Base-by-base conservation (phyloP, 2,113 vertebrate species). In the Nothobranchius furzeri region DNA sequence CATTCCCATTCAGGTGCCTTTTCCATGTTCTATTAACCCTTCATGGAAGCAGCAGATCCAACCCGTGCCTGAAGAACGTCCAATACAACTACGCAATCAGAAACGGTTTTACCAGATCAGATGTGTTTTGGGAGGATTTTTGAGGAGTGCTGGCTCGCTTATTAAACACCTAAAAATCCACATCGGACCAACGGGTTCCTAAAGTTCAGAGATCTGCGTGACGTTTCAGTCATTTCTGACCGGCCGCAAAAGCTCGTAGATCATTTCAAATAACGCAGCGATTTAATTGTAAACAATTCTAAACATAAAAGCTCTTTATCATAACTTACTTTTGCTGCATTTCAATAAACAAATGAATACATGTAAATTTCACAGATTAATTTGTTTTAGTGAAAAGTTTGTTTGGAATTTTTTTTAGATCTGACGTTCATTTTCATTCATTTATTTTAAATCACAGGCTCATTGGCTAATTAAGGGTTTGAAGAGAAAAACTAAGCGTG, bases 1-100 rank as follows among this genome's bases (percentile, higher is more conserved):
- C 17, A 40, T 52, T 68, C 43, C n/a, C 66, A 36, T 36, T 47
- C n/a, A 60, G 63, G 64, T 49, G 24, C 4, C 59, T 61, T 70
- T 13, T 55, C 30, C 6, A 58, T 49, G 30, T 11, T 15, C 40
- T 0, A 4, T 76, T 73, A 64, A 75, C 40, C 69, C 43, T 64
- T 68, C 24, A 53, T 2, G 11, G 9, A 43, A 56, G 35, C 30
- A 57, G 36, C 9, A 42, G 37, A 12, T 15, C 57, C 61, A 17
- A 3, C 30, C 10, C 45, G 4, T 13, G 5, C 25, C 43, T 35
- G 13, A 60, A 42, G 14, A 60, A 30, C 20, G 6, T n/a, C 13
- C 8, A 43, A 58, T 12, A 15, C 30, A 50, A 9, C 36, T 45
- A n/a, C 1, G 5, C 45, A 49, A 48, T 25, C 3, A 48, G 1